phyloP scores from a whole-genome alignment of 2,113 vertebrate genomes.

The Trematomus loennbergii region DNA sequence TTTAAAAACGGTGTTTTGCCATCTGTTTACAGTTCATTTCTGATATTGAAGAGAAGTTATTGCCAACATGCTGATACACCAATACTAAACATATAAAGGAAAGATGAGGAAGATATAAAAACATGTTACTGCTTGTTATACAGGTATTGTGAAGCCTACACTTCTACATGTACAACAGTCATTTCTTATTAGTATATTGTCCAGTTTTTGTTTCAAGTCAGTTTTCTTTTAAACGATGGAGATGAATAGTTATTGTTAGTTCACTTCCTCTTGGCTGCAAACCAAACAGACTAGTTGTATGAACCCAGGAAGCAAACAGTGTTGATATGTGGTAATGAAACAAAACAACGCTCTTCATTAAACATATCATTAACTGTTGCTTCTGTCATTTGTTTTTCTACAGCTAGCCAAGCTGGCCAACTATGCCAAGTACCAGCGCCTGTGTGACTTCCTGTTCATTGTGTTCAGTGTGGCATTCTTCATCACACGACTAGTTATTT shows the following conservation, averaged over 20 bases:
- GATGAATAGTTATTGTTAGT: conserved; percentile 4
- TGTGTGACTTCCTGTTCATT: conserved; percentile 94
- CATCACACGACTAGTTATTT: conserved; percentile 91
- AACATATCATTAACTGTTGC: conserved; percentile 19
- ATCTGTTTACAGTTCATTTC: not conserved
- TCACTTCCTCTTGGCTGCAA: conserved; percentile 1
- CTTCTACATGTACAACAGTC: not conserved
- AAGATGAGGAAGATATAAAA: not conserved
- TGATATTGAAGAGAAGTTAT: not conserved
- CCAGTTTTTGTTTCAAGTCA: not conserved
- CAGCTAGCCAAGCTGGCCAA: conserved; percentile 97
- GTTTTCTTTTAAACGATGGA: conserved; percentile 8
- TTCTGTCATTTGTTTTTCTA: conserved; percentile 21
- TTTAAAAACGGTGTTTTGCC: not conserved
- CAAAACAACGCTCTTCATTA: conserved; percentile 2
- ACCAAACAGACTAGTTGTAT: conserved; percentile 4
- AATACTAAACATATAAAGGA: not conserved
- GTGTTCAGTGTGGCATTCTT: conserved; percentile 91
- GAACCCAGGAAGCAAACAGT: not conserved
- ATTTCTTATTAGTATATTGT: conserved; percentile 14
- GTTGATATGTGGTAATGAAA: not conserved
- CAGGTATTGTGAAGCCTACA: not conserved
- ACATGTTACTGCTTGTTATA: not conserved
- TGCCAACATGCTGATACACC: not conserved
- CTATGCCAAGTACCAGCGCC: conserved; percentile 94